Conservation (phyloP, 2,888 invertebrate genomes). For the Synanthedon myopaeformis region DNA sequence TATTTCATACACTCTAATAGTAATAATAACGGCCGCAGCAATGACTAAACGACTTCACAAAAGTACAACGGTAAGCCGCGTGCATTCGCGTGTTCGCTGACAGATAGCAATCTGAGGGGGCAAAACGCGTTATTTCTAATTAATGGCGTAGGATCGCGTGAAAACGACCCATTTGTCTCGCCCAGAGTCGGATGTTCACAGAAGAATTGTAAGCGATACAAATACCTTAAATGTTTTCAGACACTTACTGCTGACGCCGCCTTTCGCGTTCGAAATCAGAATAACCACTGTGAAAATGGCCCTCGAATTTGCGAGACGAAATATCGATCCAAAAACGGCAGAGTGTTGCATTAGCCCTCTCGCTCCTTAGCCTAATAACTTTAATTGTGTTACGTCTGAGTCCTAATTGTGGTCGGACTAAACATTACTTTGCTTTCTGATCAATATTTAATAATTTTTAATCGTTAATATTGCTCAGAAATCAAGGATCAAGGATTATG, state of each 20-base stretch:
- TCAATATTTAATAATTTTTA: too few species aligned
- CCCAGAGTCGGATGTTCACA: constrained; percentile 54
- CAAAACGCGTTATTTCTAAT: constrained; percentile 54
- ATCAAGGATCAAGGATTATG: too few species aligned
- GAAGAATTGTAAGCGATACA: constrained; percentile 64
- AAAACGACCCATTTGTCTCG: constrained; percentile 54
- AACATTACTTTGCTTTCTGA: too few species aligned
- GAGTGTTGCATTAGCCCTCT: too few species aligned
- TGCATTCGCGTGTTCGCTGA: constrained; percentile 53
- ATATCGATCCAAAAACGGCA: too few species aligned
- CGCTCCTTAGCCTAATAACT: too few species aligned
- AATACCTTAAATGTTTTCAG: constrained; percentile 59
- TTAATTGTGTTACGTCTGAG: too few species aligned
- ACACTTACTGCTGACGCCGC: constrained; percentile 34
- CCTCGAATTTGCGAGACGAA: too few species aligned
- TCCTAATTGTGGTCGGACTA: too few species aligned
- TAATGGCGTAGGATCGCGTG: constrained; percentile 60
- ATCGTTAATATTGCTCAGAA: too few species aligned
- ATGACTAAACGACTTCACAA: constrained; percentile 2
- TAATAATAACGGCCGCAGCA: constrained; percentile 7
- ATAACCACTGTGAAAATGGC: too few species aligned
- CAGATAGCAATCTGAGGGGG: constrained; percentile 53
- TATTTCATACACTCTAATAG: constrained; percentile 10
- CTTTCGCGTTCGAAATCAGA: constrained; percentile 14
- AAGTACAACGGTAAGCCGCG: constrained; percentile 17